Base-by-base conservation (phyloP, 2,797 vertebrate species). In the Sciurus carolinensis region DNA sequence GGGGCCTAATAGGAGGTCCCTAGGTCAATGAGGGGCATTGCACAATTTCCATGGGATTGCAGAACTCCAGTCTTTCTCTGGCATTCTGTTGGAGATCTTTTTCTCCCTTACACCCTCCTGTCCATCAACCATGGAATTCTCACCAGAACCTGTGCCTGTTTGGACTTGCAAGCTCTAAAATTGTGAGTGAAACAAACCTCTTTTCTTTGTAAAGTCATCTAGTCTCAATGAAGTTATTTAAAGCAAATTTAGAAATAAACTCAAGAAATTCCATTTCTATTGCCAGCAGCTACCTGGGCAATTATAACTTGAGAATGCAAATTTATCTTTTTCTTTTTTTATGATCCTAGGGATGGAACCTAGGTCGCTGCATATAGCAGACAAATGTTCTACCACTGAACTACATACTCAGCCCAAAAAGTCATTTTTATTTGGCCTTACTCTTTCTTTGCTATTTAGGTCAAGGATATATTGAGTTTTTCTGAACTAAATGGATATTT, bases 161-260 rank as follows among this genome's bases (percentile, higher is more conserved):
- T 52, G 7, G 30, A 8, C 44, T 39, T 52, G 17, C 17, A 57
- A 5, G 3, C 12, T 36, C 44, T 22, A 36, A 44, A 57, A 28
- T 14, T 18, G 4, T 14, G 22, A n/a, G 36, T 47, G 20, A 88
- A 82, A 26, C 42, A 36, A n/a, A 22, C 8, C 6, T 24, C 33
- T 62, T 81, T 75, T 47, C 57, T 47, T 83, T n/a, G 15, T 26
- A 67, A 82, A 81, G 17, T 71, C 33, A 69, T 6, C 36, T 26
- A 44, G 28, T n/a, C n/a, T 39, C 33, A 75, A 66, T n/a, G 36
- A 12, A 75, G 9, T 33, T 82, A 88, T 33, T 90, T 17, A 95
- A 57, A 50, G 52, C 20, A 93, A 93, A 82, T 89, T 89, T 54
- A 96, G 83, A 86, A 91, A 89, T 33, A 72, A 26, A 90, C 36